Evolutionary conservation across 2,797 vertebrate genomes (phyloP).

Genomic region (Hylomyscus alleni): DNA sequence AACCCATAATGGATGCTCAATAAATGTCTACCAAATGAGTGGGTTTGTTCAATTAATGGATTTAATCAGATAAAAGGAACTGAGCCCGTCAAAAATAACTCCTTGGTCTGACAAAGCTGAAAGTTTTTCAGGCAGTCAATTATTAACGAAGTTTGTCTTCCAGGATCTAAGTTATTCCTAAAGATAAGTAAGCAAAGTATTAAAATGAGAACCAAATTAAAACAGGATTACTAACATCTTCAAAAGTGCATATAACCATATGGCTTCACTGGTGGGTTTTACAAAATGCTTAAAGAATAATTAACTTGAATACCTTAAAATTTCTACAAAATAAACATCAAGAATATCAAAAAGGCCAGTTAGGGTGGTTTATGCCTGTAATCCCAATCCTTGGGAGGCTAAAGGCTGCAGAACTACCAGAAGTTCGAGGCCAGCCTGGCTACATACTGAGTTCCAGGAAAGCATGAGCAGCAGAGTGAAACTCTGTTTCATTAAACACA

Average conservation of each 20-base stretch:
- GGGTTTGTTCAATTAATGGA: conserved; percentile 12
- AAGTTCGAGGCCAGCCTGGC: neutral
- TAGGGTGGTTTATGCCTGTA: neutral
- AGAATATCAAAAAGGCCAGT: neutral
- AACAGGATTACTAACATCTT: conserved; percentile 13
- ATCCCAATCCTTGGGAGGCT: neutral
- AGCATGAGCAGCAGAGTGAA: neutral
- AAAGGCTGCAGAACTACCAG: neutral
- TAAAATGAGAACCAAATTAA: conserved; percentile 54
- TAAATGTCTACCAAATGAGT: conserved; percentile 44
- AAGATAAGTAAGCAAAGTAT: conserved; percentile 41
- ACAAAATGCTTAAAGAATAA: conserved; percentile 49
- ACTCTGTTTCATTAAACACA: neutral
- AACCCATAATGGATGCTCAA: conserved; percentile 7
- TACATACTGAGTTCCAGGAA: neutral
- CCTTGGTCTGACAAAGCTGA: neutral
- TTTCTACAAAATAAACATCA: conserved; percentile 24
- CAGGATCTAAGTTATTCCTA: conserved; percentile 17
- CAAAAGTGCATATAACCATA: conserved; percentile 35
- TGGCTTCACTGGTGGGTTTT: conserved; percentile 8
- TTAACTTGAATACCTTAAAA: conserved; percentile 47
- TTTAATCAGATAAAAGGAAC: conserved; percentile 61
- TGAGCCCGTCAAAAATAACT: conserved; percentile 39
- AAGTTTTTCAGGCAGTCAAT: conserved; percentile 33
- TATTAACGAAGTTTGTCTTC: conserved; percentile 35